phyloP scores from a whole-genome alignment of 1,140 invertebrate genomes.

The Drosophila dunni region DNA sequence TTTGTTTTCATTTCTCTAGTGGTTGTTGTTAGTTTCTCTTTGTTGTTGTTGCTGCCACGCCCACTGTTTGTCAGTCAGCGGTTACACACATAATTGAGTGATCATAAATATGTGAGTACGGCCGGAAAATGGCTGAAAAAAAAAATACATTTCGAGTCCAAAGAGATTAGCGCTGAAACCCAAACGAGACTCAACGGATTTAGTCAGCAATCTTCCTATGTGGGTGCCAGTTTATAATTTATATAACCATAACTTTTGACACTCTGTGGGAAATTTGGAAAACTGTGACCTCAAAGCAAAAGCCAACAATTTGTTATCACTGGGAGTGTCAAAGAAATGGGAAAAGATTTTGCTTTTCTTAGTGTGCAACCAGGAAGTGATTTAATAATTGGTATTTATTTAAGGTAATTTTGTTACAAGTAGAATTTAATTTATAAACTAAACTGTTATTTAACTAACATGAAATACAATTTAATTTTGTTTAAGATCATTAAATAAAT shows the following conservation, averaged over 20 bases:
- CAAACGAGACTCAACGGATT: conserved; percentile 1
- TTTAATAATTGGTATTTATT: neutral
- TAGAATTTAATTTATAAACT: no score
- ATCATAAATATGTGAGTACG: conserved; percentile 73
- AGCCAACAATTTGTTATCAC: neutral
- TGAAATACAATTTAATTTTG: no score
- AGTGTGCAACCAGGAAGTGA: no score
- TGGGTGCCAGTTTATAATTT: conserved; percentile 11
- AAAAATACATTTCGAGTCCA: conserved; percentile 22
- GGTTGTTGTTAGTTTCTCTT: neutral
- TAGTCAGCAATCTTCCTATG: conserved; percentile 6
- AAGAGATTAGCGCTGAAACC: conserved; percentile 49
- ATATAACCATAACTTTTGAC: neutral
- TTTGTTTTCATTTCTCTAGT: neutral
- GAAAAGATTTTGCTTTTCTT: neutral
- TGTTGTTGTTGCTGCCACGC: conserved; percentile 9
- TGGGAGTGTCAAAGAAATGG: neutral
- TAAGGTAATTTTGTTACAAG: no score
- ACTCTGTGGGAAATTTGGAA: neutral
- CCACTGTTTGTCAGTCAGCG: neutral
- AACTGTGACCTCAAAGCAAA: neutral
- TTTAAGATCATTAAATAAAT: no score
- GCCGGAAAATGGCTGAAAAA: neutral
- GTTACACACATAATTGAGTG: conserved; percentile 59
- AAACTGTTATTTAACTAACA: no score